Percentiles rank a stretch among this genome's conserved stretches.
Evolutionary conservation across 1,140 invertebrate species (phyloP).

Genomic region (Listronotus bonariensis): DNA sequence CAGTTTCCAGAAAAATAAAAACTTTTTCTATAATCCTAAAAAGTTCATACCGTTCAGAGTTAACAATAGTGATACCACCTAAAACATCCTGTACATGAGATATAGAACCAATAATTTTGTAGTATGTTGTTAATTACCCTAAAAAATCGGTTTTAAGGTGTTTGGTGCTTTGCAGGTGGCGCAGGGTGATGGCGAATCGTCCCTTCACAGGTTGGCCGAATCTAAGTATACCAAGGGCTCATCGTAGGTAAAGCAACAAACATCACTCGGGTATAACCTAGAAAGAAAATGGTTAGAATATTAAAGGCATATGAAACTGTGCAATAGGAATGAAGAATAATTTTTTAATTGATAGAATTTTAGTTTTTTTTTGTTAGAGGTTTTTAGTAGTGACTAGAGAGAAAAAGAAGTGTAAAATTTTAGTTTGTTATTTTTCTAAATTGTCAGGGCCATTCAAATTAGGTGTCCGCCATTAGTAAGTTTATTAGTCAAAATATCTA

Average conservation of each 20-base stretch:
- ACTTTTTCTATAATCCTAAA: too few relatives aligned
- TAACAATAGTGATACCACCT: background rate
- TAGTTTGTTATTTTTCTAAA: conserved; percentile 13
- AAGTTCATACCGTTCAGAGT: background rate
- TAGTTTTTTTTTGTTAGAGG: conserved; percentile 2
- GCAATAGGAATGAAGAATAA: conserved; percentile 35
- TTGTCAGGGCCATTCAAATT: too few relatives aligned
- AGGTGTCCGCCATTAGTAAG: too few relatives aligned
- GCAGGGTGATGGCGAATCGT: conserved; percentile 51
- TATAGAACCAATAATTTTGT: background rate
- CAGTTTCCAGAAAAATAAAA: too few relatives aligned
- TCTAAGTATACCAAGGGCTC: conserved; percentile 54
- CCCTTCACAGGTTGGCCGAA: conserved; percentile 54
- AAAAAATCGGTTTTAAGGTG: conserved; percentile 42
- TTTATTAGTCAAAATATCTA: too few relatives aligned
- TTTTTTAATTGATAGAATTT: conserved; percentile 19
- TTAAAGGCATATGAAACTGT: conserved; percentile 17
- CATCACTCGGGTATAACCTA: conserved; percentile 23
- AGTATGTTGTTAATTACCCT: background rate
- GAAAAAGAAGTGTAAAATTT: conserved; percentile 5
- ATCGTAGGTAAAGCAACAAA: conserved; percentile 44
- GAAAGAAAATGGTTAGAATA: conserved; percentile 19
- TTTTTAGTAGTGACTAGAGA: conserved; percentile 4
- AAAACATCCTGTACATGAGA: too few relatives aligned
- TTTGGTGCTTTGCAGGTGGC: conserved; percentile 56